Evolutionary conservation across 2,797 vertebrate genomes (phyloP).

Genomic region (Galaxias olidus): DNA sequence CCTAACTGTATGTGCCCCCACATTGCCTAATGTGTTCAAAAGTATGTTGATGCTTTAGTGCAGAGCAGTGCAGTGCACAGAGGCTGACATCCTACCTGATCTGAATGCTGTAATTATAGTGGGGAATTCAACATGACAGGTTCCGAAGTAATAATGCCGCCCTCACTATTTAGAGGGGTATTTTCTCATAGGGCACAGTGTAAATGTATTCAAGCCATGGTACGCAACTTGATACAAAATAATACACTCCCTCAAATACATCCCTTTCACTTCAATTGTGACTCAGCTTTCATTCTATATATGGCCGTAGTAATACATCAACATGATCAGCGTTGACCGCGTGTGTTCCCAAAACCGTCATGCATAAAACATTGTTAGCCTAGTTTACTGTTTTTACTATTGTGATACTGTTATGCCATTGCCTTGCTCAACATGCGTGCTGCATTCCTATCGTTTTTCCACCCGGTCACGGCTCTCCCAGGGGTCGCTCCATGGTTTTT

Average conservation of each 20-base stretch:
- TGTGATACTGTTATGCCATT: not conserved
- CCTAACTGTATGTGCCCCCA: too few species aligned
- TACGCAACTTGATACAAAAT: not conserved
- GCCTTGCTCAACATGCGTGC: conserved; percentile 7
- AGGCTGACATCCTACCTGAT: not conserved
- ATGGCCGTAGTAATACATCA: not conserved
- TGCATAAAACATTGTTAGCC: too few species aligned
- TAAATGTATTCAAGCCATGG: too few species aligned
- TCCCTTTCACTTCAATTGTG: not conserved
- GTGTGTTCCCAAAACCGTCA: not conserved
- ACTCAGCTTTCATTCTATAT: not conserved
- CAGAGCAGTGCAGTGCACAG: too few species aligned
- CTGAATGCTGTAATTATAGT: conserved; percentile 1
- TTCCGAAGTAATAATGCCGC: not conserved
- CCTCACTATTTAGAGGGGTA: too few species aligned
- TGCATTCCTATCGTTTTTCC: conserved; percentile 13
- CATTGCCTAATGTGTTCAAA: too few species aligned
- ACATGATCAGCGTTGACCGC: not conserved
- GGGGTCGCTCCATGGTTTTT: conserved; percentile 3
- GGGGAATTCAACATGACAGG: not conserved
- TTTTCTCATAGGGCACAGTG: too few species aligned
- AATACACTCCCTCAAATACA: too few species aligned
- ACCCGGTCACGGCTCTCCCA: conserved; percentile 11
- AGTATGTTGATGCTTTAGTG: too few species aligned
- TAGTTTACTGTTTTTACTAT: not conserved